These are phyloP conservation scores for Salminus brasiliensis DNA, from an alignment of 2,113 vertebrate species.

Conservation along the genomic window DNA sequence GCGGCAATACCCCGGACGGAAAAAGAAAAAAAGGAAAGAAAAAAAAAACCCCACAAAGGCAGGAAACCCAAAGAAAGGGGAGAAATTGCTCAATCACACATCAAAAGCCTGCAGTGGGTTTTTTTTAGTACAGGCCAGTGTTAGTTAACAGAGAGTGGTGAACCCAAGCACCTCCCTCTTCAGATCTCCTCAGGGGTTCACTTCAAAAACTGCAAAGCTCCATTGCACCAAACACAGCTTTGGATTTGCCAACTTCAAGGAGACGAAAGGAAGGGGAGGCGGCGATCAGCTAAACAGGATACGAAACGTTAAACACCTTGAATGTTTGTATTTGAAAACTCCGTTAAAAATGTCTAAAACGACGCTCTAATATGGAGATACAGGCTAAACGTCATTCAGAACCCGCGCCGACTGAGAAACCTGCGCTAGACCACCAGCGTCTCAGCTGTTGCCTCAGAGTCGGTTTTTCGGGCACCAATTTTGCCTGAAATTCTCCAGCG, in stretches of 20 bases:
- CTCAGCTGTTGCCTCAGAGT: neutral
- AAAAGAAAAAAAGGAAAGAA: too few relatives aligned
- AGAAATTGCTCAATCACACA: conserved; percentile 6
- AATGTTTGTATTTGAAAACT: neutral
- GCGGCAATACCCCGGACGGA: too few relatives aligned
- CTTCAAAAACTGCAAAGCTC: conserved; percentile 44
- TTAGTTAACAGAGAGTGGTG: conserved; percentile 24
- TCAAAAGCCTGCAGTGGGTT: conserved; percentile 14
- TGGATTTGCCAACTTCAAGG: conserved; percentile 6
- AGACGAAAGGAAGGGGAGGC: neutral
- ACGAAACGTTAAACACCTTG: neutral
- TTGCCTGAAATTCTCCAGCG: neutral
- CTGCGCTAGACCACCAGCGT: neutral
- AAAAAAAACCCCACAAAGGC: conserved; percentile 13
- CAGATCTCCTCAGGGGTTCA: conserved; percentile 49
- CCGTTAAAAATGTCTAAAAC: neutral
- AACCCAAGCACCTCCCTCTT: conserved; percentile 4
- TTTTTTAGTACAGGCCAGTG: conserved; percentile 4
- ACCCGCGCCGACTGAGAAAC: too few relatives aligned
- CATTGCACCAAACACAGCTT: neutral
- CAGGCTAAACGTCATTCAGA: neutral
- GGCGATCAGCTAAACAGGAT: neutral
- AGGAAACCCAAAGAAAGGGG: conserved; percentile 7
- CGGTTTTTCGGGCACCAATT: neutral
- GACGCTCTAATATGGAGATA: neutral